These are phyloP conservation scores for Guaruba guarouba DNA, from an alignment of 2,113 vertebrate genomes.

Conservation along the genomic window DNA sequence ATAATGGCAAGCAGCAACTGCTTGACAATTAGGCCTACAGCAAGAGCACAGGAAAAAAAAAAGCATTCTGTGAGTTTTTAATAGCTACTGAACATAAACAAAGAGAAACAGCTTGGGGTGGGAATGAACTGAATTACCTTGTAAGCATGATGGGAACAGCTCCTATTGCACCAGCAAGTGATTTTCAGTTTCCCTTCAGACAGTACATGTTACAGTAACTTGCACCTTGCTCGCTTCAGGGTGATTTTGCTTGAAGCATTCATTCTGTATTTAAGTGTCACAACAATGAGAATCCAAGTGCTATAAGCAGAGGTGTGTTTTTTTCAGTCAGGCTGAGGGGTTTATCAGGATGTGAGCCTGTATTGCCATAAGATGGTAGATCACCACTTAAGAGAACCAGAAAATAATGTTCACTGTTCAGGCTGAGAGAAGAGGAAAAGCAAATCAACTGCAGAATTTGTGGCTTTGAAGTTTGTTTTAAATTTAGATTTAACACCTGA, in stretches of 20 bases:
- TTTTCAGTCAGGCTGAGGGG: not conserved
- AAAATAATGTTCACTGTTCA: not conserved
- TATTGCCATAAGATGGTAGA: not conserved
- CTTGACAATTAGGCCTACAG: not conserved
- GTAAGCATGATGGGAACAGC: not conserved
- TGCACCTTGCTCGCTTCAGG: not conserved
- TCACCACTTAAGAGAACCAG: not conserved
- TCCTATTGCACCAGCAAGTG: slow-evolving; percentile 1
- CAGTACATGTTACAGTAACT: not conserved
- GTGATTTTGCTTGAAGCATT: not conserved
- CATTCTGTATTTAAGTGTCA: not conserved
- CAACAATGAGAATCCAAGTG: not conserved
- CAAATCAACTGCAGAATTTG: not conserved
- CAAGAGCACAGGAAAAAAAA: not conserved
- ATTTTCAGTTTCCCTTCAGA: slow-evolving; percentile 6
- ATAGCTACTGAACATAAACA: slow-evolving; percentile 10
- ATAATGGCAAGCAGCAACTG: not conserved
- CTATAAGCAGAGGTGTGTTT: not conserved
- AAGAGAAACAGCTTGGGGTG: not conserved
- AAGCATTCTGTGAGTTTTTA: not conserved
- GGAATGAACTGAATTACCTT: slow-evolving; percentile 1
- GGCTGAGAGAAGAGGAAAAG: not conserved
- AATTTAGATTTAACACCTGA: not conserved
- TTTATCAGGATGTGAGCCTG: not conserved
- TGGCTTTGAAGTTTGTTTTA: not conserved